phyloP scores from a whole-genome alignment of 2,113 vertebrate genomes.

The Solea solea region DNA sequence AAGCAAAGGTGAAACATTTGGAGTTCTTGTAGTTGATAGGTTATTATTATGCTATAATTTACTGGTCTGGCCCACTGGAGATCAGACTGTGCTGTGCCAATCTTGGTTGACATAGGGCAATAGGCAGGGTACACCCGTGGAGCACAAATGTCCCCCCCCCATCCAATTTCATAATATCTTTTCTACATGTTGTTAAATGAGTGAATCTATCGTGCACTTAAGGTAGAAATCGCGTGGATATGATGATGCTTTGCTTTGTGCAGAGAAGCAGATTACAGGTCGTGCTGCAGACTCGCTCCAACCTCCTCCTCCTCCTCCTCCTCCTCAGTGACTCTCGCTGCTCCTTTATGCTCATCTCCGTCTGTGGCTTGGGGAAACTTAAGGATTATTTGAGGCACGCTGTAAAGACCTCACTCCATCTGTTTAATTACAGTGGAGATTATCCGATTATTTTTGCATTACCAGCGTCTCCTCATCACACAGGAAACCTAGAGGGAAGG shows the following conservation, averaged over 20 bases:
- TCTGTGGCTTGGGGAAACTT: slow-evolving; percentile 51
- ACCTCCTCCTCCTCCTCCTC: slow-evolving; percentile 12
- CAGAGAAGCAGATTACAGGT: slow-evolving; percentile 14
- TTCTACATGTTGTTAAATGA: too few species aligned
- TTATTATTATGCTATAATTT: too few species aligned
- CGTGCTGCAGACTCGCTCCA: slow-evolving; percentile 7
- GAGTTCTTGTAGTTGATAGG: too few species aligned
- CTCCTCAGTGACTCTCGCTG: slow-evolving; percentile 33
- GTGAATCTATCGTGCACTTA: too few species aligned
- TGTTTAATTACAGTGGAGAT: slow-evolving; percentile 83
- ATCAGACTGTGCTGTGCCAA: too few species aligned
- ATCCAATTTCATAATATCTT: too few species aligned
- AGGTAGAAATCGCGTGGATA: not conserved
- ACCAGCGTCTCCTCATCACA: slow-evolving; percentile 65
- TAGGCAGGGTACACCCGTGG: too few species aligned
- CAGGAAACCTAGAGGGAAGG: slow-evolving; percentile 54
- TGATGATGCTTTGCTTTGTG: not conserved
- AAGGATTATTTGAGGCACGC: slow-evolving; percentile 67
- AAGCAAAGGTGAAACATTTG: too few species aligned
- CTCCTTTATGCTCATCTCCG: slow-evolving; percentile 55
- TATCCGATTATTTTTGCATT: slow-evolving; percentile 82
- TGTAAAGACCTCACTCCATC: slow-evolving; percentile 80
- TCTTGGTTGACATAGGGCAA: too few species aligned
- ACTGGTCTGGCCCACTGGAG: too few species aligned
- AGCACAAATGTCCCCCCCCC: too few species aligned